A percentile compares a stretch with the other conserved stretches of the same genome.
phyloP scores from a whole-genome alignment of 1,140 invertebrate genomes.

The Psilanteris sp. region DNA sequence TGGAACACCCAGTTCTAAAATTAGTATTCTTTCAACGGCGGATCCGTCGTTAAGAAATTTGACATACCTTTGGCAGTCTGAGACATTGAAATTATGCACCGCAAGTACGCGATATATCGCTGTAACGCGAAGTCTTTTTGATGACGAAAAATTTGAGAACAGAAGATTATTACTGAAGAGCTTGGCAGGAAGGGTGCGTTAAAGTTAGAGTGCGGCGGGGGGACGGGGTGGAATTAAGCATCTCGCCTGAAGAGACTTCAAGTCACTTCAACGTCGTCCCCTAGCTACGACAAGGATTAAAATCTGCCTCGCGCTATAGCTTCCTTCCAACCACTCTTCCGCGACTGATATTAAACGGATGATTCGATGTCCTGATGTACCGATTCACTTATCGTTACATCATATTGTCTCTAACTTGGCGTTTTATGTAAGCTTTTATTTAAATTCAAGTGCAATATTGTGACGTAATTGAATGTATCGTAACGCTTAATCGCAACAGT shows the following conservation, averaged over 20 bases:
- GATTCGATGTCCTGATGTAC: conserved; percentile 70
- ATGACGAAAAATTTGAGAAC: conserved; percentile 71
- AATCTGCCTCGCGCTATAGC: conserved; percentile 75
- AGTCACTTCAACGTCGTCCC: conserved; percentile 78
- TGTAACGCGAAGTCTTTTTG: conserved; percentile 57
- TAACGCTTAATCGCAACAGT: no score
- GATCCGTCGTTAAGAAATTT: conserved; percentile 26
- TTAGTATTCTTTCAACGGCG: conserved; percentile 6
- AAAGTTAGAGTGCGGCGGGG: conserved; percentile 66
- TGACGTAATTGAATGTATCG: conserved; percentile 20
- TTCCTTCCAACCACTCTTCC: conserved; percentile 64
- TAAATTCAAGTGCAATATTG: neutral
- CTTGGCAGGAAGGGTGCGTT: conserved; percentile 54
- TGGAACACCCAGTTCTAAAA: conserved; percentile 7
- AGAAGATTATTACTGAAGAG: conserved; percentile 72
- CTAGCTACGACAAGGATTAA: conserved; percentile 78
- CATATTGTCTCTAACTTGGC: conserved; percentile 24
- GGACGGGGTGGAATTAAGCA: conserved; percentile 78
- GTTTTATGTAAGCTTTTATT: conserved; percentile 16
- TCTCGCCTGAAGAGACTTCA: conserved; percentile 80
- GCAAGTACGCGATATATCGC: conserved; percentile 37
- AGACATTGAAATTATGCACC: conserved; percentile 36
- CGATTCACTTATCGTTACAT: conserved; percentile 62
- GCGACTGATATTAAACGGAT: conserved; percentile 74
- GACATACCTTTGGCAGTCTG: conserved; percentile 24